Evolutionary conservation across 1,140 invertebrate genomes (phyloP).

Genomic region (Akabosia matsudoensis): DNA sequence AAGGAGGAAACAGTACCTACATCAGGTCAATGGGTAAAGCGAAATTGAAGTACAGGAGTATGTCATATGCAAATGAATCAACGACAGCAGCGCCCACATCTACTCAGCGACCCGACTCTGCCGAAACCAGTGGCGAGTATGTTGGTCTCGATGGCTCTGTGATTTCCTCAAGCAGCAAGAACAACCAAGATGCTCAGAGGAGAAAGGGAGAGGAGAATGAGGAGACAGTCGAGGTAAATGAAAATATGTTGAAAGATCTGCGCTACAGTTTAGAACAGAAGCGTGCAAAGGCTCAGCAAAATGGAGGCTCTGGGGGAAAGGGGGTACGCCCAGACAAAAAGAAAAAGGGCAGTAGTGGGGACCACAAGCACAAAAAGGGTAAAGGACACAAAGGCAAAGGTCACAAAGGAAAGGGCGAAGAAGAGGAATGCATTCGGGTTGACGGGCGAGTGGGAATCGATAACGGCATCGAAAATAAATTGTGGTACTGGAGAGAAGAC

Average conservation of each 20-base stretch:
- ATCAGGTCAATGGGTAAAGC: too few relatives aligned
- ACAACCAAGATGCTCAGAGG: not conserved
- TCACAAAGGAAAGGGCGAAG: constrained; percentile 6
- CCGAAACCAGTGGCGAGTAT: not conserved
- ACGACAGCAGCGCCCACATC: too few relatives aligned
- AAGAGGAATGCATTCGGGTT: constrained; percentile 6
- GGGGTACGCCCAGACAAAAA: too few relatives aligned
- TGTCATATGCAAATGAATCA: too few relatives aligned
- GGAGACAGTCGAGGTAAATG: not conserved
- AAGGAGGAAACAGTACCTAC: not conserved
- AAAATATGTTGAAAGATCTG: not conserved
- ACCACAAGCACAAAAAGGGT: not conserved
- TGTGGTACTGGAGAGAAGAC: constrained; percentile 26
- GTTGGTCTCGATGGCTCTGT: not conserved
- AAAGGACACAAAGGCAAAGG: constrained; percentile 17
- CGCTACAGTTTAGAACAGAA: not conserved
- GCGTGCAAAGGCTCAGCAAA: not conserved
- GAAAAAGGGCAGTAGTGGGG: not conserved
- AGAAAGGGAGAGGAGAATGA: not conserved
- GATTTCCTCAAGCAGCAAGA: not conserved
- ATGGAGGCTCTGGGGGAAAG: not conserved
- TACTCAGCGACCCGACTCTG: not conserved
- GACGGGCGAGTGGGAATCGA: not conserved
- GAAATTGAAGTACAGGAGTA: too few relatives aligned
- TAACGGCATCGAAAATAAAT: constrained; percentile 17